Evolutionary conservation across 64 coral and sea anemone genomes (phyloP).

Genomic region (Astreopora myriophthalma): DNA sequence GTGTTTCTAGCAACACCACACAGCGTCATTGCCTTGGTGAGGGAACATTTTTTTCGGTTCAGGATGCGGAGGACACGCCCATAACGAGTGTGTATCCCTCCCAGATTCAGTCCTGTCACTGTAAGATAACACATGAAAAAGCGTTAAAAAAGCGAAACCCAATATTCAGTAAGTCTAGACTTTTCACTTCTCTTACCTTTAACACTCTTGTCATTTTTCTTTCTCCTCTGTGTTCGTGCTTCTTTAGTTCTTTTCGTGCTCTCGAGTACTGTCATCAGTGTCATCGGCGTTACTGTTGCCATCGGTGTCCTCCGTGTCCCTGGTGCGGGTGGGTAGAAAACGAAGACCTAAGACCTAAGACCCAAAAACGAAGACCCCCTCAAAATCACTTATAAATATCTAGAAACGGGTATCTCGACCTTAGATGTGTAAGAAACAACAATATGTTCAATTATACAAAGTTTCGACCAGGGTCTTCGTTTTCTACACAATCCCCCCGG

Average conservation of each 20-base stretch:
- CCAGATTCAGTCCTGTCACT: no score
- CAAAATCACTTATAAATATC: no score
- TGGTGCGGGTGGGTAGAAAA: no score
- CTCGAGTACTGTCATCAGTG: background rate
- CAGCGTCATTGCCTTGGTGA: no score
- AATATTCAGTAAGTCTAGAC: background rate
- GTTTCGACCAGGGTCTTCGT: background rate
- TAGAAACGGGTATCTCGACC: no score
- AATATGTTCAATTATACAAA: slow-evolving; percentile 11
- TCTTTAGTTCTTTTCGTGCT: background rate
- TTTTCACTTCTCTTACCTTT: background rate
- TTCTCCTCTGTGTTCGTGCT: background rate
- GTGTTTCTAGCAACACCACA: no score
- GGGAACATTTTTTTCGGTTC: no score
- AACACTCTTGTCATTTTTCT: background rate
- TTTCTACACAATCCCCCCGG: background rate
- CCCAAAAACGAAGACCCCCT: no score
- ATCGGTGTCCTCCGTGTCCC: background rate
- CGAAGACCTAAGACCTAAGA: no score
- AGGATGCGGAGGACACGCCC: no score
- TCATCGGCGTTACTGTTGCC: background rate
- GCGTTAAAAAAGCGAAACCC: background rate
- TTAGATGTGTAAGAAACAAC: no score
- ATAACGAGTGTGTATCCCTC: no score
- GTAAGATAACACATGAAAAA: background rate